These are phyloP conservation scores for Chascanopsetta lugubris DNA, from an alignment of 2,113 vertebrate genomes.

Conservation along the genomic window DNA sequence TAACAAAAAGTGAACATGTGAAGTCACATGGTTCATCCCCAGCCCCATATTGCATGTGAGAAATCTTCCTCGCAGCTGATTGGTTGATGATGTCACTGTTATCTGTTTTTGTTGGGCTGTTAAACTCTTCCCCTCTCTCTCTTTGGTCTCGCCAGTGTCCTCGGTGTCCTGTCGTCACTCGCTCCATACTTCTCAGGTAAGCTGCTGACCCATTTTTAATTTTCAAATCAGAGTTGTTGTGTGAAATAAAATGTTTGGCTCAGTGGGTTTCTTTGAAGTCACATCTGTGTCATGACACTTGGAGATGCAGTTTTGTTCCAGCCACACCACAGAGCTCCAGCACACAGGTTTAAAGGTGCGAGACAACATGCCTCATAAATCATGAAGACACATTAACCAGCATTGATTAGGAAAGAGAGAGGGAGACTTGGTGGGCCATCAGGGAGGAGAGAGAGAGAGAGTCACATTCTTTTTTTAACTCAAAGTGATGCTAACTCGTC, in stretches of 20 bases:
- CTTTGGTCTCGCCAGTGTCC: not conserved
- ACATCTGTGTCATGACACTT: no score
- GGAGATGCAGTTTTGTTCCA: no score
- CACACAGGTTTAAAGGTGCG: no score
- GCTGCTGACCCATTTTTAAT: no score
- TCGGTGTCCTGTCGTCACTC: constrained; percentile 3
- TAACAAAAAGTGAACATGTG: no score
- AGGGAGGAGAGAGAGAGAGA: not conserved
- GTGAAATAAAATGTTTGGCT: no score
- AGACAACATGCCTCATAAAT: no score
- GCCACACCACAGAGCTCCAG: no score
- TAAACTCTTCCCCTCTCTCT: not conserved
- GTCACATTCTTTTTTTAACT: not conserved
- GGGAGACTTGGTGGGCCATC: no score
- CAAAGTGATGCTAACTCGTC: not conserved
- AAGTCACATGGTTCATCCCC: not conserved
- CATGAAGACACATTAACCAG: no score
- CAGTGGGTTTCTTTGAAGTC: no score
- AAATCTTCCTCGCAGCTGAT: not conserved
- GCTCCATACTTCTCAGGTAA: not conserved
- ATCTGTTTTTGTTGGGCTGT: constrained; percentile 23
- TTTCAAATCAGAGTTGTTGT: no score
- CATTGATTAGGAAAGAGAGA: not conserved
- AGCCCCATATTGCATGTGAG: not conserved
- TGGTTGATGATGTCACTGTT: not conserved